Evolutionary conservation across 1,140 invertebrate genomes (phyloP).

Genomic region (Conus betulinus): DNA sequence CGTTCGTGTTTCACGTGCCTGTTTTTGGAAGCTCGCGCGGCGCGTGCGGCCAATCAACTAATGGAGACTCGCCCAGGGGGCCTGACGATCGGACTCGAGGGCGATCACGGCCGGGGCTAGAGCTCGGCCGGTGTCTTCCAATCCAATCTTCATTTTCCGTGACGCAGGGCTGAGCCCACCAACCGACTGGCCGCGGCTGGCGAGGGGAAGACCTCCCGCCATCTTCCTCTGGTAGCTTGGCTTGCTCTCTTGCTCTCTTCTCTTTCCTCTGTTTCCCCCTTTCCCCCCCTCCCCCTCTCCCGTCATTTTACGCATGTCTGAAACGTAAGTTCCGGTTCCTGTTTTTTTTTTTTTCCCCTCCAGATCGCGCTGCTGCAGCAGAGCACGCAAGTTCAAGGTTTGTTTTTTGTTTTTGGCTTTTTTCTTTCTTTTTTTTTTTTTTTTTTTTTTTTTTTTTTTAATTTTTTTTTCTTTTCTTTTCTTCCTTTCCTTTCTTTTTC

Average conservation of each 20-base stretch:
- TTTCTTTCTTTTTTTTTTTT: not conserved
- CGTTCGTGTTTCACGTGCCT: not conserved
- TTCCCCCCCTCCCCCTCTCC: not conserved
- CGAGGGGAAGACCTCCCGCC: too few species aligned
- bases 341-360: too few species aligned
- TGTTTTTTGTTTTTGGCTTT: not conserved
- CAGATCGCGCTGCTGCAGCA: not conserved
- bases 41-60: too few species aligned
- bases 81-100: too few species aligned
- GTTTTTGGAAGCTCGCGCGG: too few species aligned
- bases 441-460: not conserved
- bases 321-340: too few species aligned
- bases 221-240: too few species aligned
- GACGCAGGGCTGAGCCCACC: not conserved
- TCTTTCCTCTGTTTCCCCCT: not conserved
- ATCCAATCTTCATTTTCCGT: not conserved
- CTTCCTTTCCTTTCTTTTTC: not conserved
- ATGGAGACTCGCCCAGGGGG: too few species aligned
- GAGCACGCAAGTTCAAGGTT: not conserved
- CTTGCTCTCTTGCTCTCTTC: too few species aligned
- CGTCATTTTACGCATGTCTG: not conserved
- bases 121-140: not conserved
- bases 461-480: not conserved
- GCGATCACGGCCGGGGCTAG: too few species aligned
- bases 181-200: too few species aligned